Evolutionary conservation across 2,113 vertebrate genomes (phyloP).

Genomic region (Pseudorectes ferrugineus): DNA sequence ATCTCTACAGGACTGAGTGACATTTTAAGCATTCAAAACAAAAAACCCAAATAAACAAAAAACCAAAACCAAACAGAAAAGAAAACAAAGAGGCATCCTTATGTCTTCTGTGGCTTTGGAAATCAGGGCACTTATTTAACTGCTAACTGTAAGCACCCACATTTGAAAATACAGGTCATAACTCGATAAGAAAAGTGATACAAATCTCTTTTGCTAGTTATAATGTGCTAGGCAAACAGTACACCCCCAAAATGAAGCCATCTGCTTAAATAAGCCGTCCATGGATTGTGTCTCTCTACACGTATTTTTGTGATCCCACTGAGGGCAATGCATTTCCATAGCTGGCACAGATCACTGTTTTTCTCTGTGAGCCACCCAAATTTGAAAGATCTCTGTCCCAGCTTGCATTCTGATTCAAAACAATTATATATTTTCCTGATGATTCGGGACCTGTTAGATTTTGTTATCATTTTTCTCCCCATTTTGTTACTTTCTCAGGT

Average conservation of each 20-base stretch:
- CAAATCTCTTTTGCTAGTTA: conserved; percentile 7
- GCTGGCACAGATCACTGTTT: background rate
- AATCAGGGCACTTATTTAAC: conserved; percentile 51
- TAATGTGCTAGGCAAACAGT: conserved; percentile 43
- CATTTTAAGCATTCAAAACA: background rate
- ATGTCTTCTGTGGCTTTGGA: background rate
- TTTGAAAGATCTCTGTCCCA: background rate
- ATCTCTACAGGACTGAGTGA: background rate
- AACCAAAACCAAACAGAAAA: background rate
- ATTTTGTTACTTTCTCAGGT: conserved; percentile 33
- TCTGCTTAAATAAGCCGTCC: background rate
- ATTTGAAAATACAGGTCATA: conserved; percentile 49
- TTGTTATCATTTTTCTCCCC: background rate
- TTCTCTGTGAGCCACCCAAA: background rate
- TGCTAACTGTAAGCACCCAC: background rate
- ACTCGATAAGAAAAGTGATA: conserved; percentile 6
- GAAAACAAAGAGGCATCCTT: background rate
- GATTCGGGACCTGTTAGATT: background rate
- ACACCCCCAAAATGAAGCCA: conserved; percentile 16
- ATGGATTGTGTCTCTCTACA: background rate
- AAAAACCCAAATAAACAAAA: background rate
- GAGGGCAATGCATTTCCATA: background rate
- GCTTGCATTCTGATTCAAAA: background rate
- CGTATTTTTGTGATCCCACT: background rate
- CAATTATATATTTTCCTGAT: background rate